A percentile compares a stretch with the other conserved stretches of the same genome.
These are phyloP conservation scores for Acleris literana DNA, from an alignment of 2,888 invertebrate species.

Conservation along the genomic window DNA sequence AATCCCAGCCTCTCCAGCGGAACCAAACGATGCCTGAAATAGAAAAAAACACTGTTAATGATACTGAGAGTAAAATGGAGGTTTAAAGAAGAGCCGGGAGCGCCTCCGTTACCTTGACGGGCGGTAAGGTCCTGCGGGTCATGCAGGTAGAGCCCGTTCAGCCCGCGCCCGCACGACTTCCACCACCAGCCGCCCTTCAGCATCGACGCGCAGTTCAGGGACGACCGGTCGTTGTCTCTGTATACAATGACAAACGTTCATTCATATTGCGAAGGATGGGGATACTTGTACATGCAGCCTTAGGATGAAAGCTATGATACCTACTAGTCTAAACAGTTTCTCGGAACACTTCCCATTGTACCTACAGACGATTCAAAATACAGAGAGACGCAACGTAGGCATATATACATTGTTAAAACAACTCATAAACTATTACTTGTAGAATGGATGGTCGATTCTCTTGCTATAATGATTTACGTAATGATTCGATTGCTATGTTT, in stretches of 20 bases:
- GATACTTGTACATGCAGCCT: no score
- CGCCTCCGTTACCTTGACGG: constrained; percentile 87
- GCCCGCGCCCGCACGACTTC: constrained; percentile 95
- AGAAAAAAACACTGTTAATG: not conserved
- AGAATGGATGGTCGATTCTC: no score
- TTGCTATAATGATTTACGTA: no score
- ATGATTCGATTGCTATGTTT: no score
- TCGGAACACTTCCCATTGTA: no score
- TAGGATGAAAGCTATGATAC: no score
- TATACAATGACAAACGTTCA: constrained; percentile 43
- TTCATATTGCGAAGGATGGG: constrained; percentile 29
- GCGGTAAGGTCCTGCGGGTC: constrained; percentile 95
- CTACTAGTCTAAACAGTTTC: no score
- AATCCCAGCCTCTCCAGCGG: constrained; percentile 98
- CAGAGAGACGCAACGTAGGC: no score
- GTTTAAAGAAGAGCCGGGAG: no score
- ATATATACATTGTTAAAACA: no score
- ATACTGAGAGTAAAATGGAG: not conserved
- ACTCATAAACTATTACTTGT: no score
- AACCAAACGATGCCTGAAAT: constrained; percentile 95
- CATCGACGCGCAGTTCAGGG: constrained; percentile 96
- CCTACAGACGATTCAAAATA: no score
- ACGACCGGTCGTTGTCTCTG: constrained; percentile 95
- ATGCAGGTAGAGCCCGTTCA: constrained; percentile 94
- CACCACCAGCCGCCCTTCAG: constrained; percentile 98